Conservation (phyloP, 1,140 invertebrate species). For the Diuraphis noxia region DNA sequence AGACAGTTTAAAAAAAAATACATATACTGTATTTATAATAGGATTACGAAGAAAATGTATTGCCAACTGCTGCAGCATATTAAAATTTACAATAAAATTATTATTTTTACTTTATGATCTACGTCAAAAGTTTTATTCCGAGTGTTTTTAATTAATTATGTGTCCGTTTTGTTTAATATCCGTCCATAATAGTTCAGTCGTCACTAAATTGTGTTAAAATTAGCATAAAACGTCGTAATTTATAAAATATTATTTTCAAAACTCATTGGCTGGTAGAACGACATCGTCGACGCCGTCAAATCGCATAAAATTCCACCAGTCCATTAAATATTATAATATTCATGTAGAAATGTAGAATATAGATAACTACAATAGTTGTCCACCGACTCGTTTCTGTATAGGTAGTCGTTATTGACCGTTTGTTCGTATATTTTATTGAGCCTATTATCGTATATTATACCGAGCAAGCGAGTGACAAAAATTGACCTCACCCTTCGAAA, state of each 20-base stretch:
- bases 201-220: not conserved
- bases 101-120: not conserved
- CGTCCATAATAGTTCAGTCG: not conserved
- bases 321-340: not conserved
- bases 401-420: not conserved
- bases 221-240: not conserved
- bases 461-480: not conserved
- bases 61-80: not conserved
- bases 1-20: not conserved
- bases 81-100: not conserved
- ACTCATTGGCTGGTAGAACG: not conserved
- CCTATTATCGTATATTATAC: not conserved
- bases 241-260: not conserved
- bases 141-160: not conserved
- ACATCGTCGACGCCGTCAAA: not conserved
- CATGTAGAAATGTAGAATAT: not conserved
- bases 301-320: not conserved
- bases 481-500: not conserved
- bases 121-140: not conserved
- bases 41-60: not conserved
- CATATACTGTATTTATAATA: not conserved
- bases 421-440: not conserved
- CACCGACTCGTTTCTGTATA: not conserved
- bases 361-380: not conserved
- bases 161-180: conserved; percentile 1